These are phyloP conservation scores for Pangasius mekongensis DNA, from an alignment of 2,797 vertebrate species.

Conservation along the genomic window DNA sequence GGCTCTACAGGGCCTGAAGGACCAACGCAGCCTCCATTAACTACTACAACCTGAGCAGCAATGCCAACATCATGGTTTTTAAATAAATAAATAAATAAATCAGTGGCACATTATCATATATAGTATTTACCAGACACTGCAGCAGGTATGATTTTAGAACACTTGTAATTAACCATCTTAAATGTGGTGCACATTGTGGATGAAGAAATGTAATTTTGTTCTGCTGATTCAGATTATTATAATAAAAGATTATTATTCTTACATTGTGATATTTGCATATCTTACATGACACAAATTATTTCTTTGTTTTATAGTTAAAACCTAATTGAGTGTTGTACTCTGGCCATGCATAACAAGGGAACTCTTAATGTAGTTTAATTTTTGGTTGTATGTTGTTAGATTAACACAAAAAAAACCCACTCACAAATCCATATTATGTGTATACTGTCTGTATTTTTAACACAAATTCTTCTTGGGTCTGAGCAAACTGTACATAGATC, in stretches of 20 bases:
- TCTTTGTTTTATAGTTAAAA: neutral
- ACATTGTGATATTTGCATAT: neutral
- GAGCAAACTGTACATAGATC: constrained; percentile 85
- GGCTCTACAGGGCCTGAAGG: constrained; percentile 17
- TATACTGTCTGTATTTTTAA: constrained; percentile 79
- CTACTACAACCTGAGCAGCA: constrained; percentile 27
- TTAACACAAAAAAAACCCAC: constrained; percentile 48
- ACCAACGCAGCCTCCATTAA: neutral
- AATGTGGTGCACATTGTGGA: neutral
- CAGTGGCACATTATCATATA: neutral
- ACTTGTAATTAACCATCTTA: neutral
- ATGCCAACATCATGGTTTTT: too few relatives aligned
- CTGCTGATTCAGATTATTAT: neutral
- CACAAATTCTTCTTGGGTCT: constrained; percentile 78
- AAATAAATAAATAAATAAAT: too few relatives aligned
- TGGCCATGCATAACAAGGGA: neutral
- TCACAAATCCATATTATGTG: constrained; percentile 53
- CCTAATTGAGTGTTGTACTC: neutral
- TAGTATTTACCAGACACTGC: neutral
- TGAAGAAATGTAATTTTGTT: neutral
- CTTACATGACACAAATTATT: neutral
- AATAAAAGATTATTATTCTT: constrained; percentile 10
- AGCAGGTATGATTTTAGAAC: neutral
- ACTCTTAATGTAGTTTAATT: constrained; percentile 11
- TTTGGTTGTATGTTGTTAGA: constrained; percentile 16